Evolutionary conservation across 2,797 vertebrate genomes (phyloP).

Genomic region (Pseudocheirus occidentalis): DNA sequence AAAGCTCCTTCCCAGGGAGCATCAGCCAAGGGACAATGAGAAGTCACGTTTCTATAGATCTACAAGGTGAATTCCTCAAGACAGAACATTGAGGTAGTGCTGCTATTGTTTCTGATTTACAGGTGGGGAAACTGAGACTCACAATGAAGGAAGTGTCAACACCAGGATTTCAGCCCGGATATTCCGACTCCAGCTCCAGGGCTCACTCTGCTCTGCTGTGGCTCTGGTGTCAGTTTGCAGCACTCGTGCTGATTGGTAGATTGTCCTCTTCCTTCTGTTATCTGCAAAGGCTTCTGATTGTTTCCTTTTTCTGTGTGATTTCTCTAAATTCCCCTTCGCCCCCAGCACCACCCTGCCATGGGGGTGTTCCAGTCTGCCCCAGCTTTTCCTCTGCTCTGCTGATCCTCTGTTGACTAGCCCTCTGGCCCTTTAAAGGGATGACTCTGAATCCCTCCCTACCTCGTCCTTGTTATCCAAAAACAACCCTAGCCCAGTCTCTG

Average conservation of each 20-base stretch:
- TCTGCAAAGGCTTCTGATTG: constrained; percentile 13
- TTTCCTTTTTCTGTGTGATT: constrained; percentile 21
- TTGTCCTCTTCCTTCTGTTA: constrained; percentile 48
- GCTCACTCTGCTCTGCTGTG: background rate
- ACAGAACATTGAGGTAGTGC: background rate
- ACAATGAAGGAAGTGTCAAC: background rate
- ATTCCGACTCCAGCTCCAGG: background rate
- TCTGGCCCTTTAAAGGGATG: background rate
- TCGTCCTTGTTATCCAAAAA: background rate
- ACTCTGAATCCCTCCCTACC: constrained; percentile 12
- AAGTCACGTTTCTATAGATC: background rate
- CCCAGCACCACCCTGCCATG: background rate
- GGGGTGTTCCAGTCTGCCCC: background rate
- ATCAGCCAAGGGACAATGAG: background rate
- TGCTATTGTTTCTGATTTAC: background rate
- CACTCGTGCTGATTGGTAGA: background rate
- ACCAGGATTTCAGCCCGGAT: background rate
- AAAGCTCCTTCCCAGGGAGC: background rate
- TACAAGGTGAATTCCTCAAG: background rate
- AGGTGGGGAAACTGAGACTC: background rate
- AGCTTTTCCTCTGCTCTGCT: background rate
- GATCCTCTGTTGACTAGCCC: background rate
- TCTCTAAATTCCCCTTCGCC: constrained; percentile 36
- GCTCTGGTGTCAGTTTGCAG: background rate
- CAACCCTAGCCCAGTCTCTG: constrained; percentile 36